These are phyloP conservation scores for Globodera rostochiensis DNA, from an alignment of 1,140 invertebrate species.

Conservation along the genomic window DNA sequence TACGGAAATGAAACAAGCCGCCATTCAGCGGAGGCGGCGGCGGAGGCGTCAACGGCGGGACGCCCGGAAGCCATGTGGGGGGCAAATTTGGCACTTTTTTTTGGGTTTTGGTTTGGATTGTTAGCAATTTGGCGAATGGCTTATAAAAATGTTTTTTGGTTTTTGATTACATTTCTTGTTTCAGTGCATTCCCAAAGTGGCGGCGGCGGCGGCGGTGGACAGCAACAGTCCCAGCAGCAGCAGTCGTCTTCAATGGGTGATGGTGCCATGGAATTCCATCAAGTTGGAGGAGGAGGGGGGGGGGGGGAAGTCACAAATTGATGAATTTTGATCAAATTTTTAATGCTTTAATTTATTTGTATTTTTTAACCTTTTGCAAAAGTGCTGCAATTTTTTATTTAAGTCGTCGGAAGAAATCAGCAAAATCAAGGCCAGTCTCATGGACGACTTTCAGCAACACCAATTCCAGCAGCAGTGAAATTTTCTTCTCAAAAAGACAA, in stretches of 20 bases:
- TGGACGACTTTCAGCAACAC: constrained; percentile 29
- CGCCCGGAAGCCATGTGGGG: constrained; percentile 20
- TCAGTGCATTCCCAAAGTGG: constrained; percentile 40
- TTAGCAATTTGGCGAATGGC: too few species aligned
- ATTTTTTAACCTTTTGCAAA: too few species aligned
- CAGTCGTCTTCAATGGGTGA: constrained; percentile 11
- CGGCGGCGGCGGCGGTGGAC: constrained; percentile 10
- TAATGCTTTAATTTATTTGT: too few species aligned
- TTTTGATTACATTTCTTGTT: constrained; percentile 1
- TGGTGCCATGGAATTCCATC: constrained; percentile 13
- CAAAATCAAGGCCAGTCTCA: constrained; percentile 39
- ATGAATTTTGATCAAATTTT: not conserved
- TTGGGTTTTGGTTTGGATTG: too few species aligned
- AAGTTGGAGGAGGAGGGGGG: not conserved
- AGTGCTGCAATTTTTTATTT: not conserved
- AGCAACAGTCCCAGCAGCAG: constrained; percentile 3
- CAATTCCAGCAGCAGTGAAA: constrained; percentile 23
- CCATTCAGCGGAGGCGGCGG: constrained; percentile 30
- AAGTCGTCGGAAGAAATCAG: constrained; percentile 34
- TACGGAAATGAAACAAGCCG: constrained; percentile 43
- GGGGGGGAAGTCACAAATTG: not conserved
- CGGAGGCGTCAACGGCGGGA: constrained; percentile 25
- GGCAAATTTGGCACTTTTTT: too few species aligned
- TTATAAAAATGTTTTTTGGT: too few species aligned
- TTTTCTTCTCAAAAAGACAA: not conserved